Percentiles rank a stretch among this genome's conserved stretches.
Conservation (phyloP, 2,113 vertebrate genomes). For the Pelecanoides urinatrix region DNA sequence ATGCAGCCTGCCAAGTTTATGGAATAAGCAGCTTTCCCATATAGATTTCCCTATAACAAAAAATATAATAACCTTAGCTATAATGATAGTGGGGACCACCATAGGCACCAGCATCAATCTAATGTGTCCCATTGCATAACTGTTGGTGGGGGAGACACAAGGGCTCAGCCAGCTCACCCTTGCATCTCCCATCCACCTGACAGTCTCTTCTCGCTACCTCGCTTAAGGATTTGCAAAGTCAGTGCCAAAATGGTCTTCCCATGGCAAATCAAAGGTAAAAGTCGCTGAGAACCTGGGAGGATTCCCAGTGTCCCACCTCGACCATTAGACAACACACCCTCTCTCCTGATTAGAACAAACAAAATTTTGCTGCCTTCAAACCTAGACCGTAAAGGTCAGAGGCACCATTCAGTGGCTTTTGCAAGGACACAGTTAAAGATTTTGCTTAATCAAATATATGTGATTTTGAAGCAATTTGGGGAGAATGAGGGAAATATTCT, state of each 20-base stretch:
- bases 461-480: background rate
- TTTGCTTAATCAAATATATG: background rate
- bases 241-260: background rate
- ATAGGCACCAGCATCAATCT: background rate
- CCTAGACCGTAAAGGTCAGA: background rate
- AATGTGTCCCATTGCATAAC: background rate
- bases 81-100: background rate
- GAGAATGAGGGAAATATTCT: background rate
- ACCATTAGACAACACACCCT: background rate
- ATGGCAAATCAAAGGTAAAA: background rate
- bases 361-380: background rate
- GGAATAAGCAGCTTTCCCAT: background rate
- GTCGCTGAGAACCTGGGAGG: rapidly evolving
- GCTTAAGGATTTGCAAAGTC: background rate
- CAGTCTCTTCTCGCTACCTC: background rate
- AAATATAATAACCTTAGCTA: background rate
- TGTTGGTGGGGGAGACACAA: background rate
- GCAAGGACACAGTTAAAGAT: background rate
- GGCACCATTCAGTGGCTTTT: background rate
- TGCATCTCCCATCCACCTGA: background rate
- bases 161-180: background rate
- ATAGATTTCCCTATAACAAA: background rate
- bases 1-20: background rate
- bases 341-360: background rate
- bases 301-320: background rate